Conservation (phyloP, 2,113 vertebrate species). For the Sclerurus mexicanus region DNA sequence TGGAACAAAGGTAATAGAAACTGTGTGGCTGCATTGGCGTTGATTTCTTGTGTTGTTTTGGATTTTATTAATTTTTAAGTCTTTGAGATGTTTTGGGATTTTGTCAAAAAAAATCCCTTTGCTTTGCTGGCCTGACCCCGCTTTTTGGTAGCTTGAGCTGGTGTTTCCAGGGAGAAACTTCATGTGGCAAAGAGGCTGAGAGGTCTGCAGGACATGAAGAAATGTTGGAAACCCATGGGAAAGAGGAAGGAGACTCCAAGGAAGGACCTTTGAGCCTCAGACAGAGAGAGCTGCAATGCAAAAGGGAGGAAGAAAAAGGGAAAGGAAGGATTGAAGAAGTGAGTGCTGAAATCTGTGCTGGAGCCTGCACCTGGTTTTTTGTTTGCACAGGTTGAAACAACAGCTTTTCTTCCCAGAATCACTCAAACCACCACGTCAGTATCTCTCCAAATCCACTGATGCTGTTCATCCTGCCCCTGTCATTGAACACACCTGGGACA, state of each 20-base stretch:
- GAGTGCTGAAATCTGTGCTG: neutral
- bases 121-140: neutral
- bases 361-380: neutral
- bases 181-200: neutral
- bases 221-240: neutral
- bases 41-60: neutral
- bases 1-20: neutral
- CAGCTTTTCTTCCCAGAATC: neutral
- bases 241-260: neutral
- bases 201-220: neutral
- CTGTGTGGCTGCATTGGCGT: neutral
- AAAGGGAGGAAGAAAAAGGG: neutral
- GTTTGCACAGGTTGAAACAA: neutral
- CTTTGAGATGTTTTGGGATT: neutral
- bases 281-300: neutral
- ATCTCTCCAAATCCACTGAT: neutral
- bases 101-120: neutral
- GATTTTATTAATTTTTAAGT: neutral
- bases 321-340: neutral
- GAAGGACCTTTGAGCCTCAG: neutral
- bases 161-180: neutral
- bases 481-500: accelerated
- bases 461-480: neutral
- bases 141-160: neutral
- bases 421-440: neutral